Evolutionary conservation across 2,888 invertebrate species (phyloP).

Genomic region (Abrostola triplasia): DNA sequence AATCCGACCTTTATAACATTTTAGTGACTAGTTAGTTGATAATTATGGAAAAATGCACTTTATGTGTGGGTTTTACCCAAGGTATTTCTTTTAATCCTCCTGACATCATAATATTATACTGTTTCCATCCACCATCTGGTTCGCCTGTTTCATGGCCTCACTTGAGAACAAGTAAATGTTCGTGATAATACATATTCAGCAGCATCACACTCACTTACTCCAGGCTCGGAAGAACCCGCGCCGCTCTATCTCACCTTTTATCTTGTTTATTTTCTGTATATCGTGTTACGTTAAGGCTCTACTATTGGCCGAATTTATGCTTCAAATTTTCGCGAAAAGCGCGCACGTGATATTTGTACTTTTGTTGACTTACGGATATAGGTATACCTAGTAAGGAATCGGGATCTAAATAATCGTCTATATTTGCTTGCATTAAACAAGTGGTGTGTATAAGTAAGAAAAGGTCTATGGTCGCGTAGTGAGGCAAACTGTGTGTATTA

Average conservation of each 20-base stretch:
- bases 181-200: slow-evolving; percentile 77
- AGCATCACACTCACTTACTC: slow-evolving; percentile 49
- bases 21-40: no score
- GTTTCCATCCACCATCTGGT: not conserved
- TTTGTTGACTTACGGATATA: not conserved
- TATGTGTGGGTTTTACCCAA: no score
- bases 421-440: no score
- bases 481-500: no score
- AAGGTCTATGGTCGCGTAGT: no score
- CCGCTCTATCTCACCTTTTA: slow-evolving; percentile 42
- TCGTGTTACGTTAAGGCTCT: not conserved
- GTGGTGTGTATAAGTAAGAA: no score
- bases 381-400: no score
- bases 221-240: slow-evolving; percentile 48
- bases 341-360: no score
- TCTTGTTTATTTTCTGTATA: slow-evolving; percentile 45
- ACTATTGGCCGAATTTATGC: not conserved
- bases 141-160: slow-evolving; percentile 46
- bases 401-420: no score
- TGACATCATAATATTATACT: not conserved
- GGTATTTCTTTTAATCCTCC: not conserved
- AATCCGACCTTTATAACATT: no score
- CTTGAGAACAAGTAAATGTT: slow-evolving; percentile 65
- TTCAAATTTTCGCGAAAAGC: not conserved
- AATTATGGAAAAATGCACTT: no score